Evolutionary conservation across 2,797 vertebrate genomes (phyloP).

Genomic region (Buceros bicornis): DNA sequence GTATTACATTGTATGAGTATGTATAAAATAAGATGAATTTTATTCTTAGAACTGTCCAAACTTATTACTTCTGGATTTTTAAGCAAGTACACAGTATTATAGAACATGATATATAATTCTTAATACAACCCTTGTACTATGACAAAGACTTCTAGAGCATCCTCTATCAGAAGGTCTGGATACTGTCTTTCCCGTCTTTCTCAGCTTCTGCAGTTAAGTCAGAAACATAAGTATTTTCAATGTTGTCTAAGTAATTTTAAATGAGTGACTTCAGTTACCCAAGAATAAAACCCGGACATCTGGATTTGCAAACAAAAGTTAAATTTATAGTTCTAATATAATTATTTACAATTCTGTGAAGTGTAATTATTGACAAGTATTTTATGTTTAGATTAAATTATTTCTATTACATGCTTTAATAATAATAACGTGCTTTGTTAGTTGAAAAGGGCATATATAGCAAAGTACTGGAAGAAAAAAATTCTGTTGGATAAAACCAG

Average conservation of each 20-base stretch:
- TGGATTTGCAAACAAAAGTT: neutral
- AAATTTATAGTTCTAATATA: neutral
- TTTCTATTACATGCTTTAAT: neutral
- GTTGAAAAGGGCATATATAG: neutral
- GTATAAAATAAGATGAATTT: conserved; percentile 21
- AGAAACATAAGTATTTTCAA: neutral
- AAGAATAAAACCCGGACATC: neutral
- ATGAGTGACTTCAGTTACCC: neutral
- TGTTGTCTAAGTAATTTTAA: neutral
- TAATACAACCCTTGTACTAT: neutral
- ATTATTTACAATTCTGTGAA: neutral
- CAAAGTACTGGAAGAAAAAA: neutral
- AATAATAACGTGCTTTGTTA: neutral
- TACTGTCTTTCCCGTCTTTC: neutral
- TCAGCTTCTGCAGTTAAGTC: neutral
- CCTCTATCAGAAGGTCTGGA: neutral
- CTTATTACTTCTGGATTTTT: conserved; percentile 46
- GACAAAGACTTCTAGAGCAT: neutral
- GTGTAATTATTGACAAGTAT: neutral
- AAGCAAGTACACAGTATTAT: neutral
- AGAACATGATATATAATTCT: neutral
- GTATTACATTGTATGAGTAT: neutral
- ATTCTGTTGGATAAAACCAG: neutral
- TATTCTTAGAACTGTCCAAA: conserved; percentile 12
- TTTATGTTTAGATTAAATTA: neutral